phyloP scores from a whole-genome alignment of 2,797 vertebrate species.

The Euthynnus affinis region DNA sequence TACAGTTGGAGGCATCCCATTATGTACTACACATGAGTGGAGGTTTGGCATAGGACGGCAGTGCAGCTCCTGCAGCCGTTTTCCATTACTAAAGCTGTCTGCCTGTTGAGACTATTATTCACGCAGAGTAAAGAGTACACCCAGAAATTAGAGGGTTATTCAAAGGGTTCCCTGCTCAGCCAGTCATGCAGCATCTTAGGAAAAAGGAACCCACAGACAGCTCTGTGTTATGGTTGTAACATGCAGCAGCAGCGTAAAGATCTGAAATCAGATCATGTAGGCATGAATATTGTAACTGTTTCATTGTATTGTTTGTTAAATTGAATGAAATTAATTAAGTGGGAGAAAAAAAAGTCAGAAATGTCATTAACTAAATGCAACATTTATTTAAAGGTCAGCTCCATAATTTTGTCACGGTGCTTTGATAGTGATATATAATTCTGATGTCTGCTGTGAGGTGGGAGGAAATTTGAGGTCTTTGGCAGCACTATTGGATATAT shows the following conservation, averaged over 20 bases:
- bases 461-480: too few relatives aligned
- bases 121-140: constrained; percentile 28
- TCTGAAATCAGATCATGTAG: not conserved
- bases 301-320: too few relatives aligned
- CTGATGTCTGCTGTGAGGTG: too few relatives aligned
- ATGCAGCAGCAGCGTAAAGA: not conserved
- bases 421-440: too few relatives aligned
- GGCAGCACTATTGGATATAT: too few relatives aligned
- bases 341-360: too few relatives aligned
- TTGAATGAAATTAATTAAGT: too few relatives aligned
- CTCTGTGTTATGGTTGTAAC: not conserved
- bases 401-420: too few relatives aligned
- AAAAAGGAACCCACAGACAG: not conserved
- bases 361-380: too few relatives aligned
- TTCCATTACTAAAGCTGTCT: constrained; percentile 36
- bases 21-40: constrained; percentile 36
- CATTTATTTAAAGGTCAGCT: too few relatives aligned
- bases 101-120: constrained; percentile 24
- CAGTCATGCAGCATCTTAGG: not conserved
- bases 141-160: constrained; percentile 13
- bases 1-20: constrained; percentile 45
- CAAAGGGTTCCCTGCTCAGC: not conserved
- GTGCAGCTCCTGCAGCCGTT: constrained; percentile 18
- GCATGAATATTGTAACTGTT: too few relatives aligned
- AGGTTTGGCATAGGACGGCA: constrained; percentile 22